phyloP scores from a whole-genome alignment of 1,140 invertebrate genomes.

The Monochamus saltuarius region DNA sequence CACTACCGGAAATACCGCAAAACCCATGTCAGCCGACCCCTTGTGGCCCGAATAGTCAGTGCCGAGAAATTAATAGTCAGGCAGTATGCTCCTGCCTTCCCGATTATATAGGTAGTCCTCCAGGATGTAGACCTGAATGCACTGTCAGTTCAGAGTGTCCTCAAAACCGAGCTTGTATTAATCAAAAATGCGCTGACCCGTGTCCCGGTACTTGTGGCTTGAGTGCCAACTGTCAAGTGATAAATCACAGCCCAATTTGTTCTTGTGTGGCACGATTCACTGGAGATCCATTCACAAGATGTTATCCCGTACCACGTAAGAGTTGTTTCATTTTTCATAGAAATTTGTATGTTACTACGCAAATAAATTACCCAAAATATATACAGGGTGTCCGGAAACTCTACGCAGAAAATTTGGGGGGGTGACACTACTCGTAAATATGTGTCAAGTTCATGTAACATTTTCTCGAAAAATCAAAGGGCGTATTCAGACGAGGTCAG shows the following conservation, averaged over 20 bases:
- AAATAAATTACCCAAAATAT: constrained; percentile 8
- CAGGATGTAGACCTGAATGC: constrained; percentile 79
- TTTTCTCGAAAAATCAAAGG: too few relatives aligned
- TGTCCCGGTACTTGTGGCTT: constrained; percentile 75
- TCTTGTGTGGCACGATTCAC: constrained; percentile 66
- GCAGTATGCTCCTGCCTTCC: constrained; percentile 79
- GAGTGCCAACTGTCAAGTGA: constrained; percentile 64
- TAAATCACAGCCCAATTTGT: constrained; percentile 71
- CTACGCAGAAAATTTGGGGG: too few relatives aligned
- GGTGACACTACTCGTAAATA: too few relatives aligned
- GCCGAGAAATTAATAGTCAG: constrained; percentile 68
- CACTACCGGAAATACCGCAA: constrained; percentile 48
- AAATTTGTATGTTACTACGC: neutral
- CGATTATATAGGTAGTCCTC: constrained; percentile 76
- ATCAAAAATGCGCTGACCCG: constrained; percentile 76
- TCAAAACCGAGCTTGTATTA: constrained; percentile 74
- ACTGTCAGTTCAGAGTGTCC: constrained; percentile 79
- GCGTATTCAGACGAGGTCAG: too few relatives aligned
- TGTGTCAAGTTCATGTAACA: too few relatives aligned
- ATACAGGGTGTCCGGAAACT: constrained; percentile 19
- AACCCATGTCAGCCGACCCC: constrained; percentile 75
- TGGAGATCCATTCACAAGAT: constrained; percentile 74
- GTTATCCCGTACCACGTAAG: constrained; percentile 60
- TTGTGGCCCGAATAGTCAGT: constrained; percentile 79
- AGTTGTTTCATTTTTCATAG: constrained; percentile 1